A percentile compares a stretch with the other conserved stretches of the same genome.
Evolutionary conservation across 2,888 invertebrate genomes (phyloP).

Genomic region (Nemotelus nigrinus): DNA sequence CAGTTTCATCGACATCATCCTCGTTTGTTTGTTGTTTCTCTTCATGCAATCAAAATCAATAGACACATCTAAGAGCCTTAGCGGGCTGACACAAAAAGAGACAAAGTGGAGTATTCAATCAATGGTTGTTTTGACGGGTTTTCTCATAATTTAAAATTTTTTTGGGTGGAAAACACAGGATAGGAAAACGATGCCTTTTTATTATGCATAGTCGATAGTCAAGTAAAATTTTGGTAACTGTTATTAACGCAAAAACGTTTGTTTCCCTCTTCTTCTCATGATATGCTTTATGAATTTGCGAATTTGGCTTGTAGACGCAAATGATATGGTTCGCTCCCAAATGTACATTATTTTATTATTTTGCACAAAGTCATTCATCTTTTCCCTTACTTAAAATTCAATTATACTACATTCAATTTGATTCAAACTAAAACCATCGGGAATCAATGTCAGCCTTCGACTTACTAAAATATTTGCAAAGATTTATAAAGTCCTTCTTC

Average conservation of each 20-base stretch:
- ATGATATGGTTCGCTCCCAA: background rate
- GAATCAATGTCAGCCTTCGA: background rate
- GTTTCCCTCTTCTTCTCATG: no score
- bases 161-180: no score
- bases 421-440: background rate
- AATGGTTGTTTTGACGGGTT: background rate
- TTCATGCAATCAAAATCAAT: slow-evolving; percentile 25
- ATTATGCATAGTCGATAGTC: no score
- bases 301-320: background rate
- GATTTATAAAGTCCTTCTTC: background rate
- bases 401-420: background rate
- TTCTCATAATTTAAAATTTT: no score
- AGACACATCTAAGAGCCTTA: background rate
- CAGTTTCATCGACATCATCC: background rate
- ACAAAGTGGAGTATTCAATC: background rate
- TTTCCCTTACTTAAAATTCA: background rate
- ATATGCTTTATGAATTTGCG: no score
- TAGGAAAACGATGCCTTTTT: no score
- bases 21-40: background rate
- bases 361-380: slow-evolving; percentile 1
- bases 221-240: no score
- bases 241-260: no score
- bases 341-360: no score
- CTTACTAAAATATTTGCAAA: background rate
- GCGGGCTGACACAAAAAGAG: background rate